phyloP scores from a whole-genome alignment of 2,797 vertebrate species.

The Diceros bicornis region DNA sequence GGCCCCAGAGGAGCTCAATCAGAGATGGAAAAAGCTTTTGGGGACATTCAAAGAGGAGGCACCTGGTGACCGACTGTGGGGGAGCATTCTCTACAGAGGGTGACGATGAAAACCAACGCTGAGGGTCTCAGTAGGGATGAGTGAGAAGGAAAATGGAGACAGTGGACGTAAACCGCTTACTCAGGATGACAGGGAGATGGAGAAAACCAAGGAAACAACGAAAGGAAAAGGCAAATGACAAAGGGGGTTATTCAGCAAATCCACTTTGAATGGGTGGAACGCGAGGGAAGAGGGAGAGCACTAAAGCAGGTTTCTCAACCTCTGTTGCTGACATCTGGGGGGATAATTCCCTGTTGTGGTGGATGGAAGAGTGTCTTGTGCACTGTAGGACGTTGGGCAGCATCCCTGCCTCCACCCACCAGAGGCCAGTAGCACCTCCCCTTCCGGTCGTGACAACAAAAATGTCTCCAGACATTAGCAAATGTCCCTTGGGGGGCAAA shows the following conservation, averaged over 20 bases:
- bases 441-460: background rate
- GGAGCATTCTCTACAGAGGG: rapidly evolving
- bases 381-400: background rate
- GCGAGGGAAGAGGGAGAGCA: rapidly evolving
- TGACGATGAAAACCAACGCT: background rate
- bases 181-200: too few species aligned
- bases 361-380: background rate
- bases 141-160: too few species aligned
- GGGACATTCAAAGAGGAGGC: background rate
- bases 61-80: too few species aligned
- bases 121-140: rapidly evolving
- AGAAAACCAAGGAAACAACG: background rate
- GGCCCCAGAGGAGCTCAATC: background rate
- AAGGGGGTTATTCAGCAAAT: rapidly evolving
- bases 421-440: too few species aligned
- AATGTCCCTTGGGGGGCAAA: background rate
- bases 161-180: rapidly evolving
- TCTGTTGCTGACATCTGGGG: rapidly evolving
- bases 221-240: rapidly evolving
- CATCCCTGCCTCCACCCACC: background rate
- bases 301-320: rapidly evolving
- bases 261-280: rapidly evolving
- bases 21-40: background rate
- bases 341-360: rapidly evolving
- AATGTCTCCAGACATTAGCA: background rate